phyloP scores from a whole-genome alignment of 2,113 vertebrate genomes.

The Delphinus delphis region DNA sequence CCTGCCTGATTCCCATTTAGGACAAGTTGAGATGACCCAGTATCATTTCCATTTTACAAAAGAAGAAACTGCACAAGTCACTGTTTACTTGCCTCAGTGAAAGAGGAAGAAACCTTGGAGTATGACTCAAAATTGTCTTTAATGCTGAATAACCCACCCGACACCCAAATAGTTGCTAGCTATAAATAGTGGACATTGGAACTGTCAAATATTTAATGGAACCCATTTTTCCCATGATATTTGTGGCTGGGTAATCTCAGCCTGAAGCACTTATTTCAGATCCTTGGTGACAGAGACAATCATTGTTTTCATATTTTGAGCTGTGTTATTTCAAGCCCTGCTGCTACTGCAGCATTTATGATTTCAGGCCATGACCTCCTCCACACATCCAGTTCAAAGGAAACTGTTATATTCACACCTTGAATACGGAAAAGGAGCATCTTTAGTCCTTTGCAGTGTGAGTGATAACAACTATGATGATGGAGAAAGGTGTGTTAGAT shows the following conservation, averaged over 20 bases:
- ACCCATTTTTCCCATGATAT: constrained; percentile 2
- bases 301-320: constrained; percentile 20
- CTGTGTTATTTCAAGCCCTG: neutral
- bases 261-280: constrained; percentile 23
- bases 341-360: neutral
- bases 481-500: neutral
- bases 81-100: constrained; percentile 24
- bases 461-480: neutral
- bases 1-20: neutral
- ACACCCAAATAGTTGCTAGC: neutral
- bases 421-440: neutral
- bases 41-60: constrained; percentile 23
- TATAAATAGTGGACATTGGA: neutral
- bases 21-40: neutral
- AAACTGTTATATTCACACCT: constrained; percentile 30
- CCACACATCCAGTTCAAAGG: constrained; percentile 23
- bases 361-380: neutral
- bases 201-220: neutral
- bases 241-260: constrained; percentile 26
- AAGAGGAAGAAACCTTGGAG: neutral
- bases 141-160: neutral
- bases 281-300: constrained; percentile 41
- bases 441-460: neutral
- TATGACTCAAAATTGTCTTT: neutral
- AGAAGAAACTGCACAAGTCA: neutral